Evolutionary conservation across 2,888 invertebrate genomes (phyloP), one percentile per base, ranked within the genome.

Genomic region (Rhagophthalmus giganteus): DNA sequence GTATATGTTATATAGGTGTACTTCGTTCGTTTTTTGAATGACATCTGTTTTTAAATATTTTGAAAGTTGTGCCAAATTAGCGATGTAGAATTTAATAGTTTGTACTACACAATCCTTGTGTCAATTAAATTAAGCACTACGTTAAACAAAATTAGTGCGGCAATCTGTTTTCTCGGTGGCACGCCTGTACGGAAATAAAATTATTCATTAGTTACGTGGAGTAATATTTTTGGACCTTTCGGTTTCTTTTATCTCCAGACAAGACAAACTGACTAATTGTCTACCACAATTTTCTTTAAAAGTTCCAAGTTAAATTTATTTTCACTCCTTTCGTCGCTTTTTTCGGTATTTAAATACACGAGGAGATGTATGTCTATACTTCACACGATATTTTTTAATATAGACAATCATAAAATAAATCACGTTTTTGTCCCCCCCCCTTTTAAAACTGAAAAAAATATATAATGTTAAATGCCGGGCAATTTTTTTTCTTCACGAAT

Each of bases 111-210:
- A 44, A 50, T 33, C 50, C 50, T 38, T 44, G 31, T 31, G 30
- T 50, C 38, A 42, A 44, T 45, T 51, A 45, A 51, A 51, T 51
- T 51, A 51, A 51, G 35, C 51, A 46, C 35, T 34, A 40, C 26
- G 31, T 40, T 33, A 39, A 51, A 46, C 45, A 46, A 33, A 51
- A 45, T 51, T 51, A 51, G 51, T 51, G 13, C 40, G 26, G 40
- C 40, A 45, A 45, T 51, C 32, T 40, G 32, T 51, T 51, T 44
- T 32, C 28, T 20, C 26, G 20, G 28, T 26, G 27, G 26, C 8
- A 15, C 25, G 26, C 32, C 1, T 15, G 39, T 31, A 30, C 42
- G 31, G 31, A 49, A 49, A 49, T 49, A 49, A 49, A 49, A 32
- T 24, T 39, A 44, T 50, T 45, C 42, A 50, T 50, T 50, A 50